Evolutionary conservation across 1,140 invertebrate species (phyloP).

Genomic region (Caenorhabditis remanei): DNA sequence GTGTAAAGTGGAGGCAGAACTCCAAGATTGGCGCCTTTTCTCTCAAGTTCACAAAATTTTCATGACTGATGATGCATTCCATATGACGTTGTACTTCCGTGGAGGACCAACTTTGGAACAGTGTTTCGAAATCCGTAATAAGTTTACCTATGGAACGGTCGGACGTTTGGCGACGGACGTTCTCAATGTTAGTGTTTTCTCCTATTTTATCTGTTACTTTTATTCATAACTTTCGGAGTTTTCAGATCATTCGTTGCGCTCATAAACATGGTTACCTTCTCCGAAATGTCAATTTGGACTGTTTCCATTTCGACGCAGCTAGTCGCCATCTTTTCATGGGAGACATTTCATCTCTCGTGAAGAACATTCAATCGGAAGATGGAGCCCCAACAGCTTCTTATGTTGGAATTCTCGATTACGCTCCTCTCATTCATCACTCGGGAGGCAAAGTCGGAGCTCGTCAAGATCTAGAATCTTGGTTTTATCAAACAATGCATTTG

Average conservation of each 20-base stretch:
- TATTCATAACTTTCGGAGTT: not conserved
- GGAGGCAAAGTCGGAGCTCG: not conserved
- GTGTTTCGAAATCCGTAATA: conserved; percentile 55
- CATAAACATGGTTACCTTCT: conserved; percentile 57
- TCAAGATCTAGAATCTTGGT: conserved; percentile 57
- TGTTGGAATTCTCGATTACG: conserved; percentile 11
- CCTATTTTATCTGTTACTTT: not conserved
- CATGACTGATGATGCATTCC: conserved; percentile 47
- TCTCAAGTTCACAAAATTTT: conserved; percentile 60
- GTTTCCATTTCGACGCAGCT: conserved; percentile 54
- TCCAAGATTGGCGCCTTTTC: conserved; percentile 48
- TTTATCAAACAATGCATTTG: conserved; percentile 48
- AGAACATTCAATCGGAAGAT: conserved; percentile 13
- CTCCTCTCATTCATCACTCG: not conserved
- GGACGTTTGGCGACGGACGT: conserved; percentile 59
- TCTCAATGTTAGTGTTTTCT: conserved; percentile 25
- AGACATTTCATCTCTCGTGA: conserved; percentile 55
- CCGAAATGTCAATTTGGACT: conserved; percentile 48
- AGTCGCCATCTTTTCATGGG: conserved; percentile 64
- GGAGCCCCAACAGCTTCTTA: conserved; percentile 35
- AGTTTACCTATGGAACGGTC: conserved; percentile 52
- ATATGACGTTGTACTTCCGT: conserved; percentile 59
- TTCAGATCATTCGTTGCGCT: conserved; percentile 54
- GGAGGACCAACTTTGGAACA: conserved; percentile 61
- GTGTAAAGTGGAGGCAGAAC: conserved; percentile 58